Base-by-base conservation (phyloP, 2,113 vertebrate species). In the Pygoscelis adeliae region DNA sequence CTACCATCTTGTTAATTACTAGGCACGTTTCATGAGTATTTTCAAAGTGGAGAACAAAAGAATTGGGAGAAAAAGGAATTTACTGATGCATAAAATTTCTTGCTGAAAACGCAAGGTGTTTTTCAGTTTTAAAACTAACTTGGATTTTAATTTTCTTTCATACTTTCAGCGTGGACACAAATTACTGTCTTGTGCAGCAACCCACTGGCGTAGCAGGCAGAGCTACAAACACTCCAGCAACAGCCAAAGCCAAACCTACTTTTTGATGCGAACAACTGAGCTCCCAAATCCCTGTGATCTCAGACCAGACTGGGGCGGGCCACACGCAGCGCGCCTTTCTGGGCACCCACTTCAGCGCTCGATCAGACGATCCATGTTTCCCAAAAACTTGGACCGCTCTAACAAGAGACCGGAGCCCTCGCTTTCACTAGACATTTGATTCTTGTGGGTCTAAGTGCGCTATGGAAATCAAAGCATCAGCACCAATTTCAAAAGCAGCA, bases 311-410 rank as follows among this genome's bases (percentile, higher is more conserved):
- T 8, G 5, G 63, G 47, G 47, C 63, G 46, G 49, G 44, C 29
- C 34, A 25, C 0, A 0, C 18, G 10, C 17, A 26, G 5, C 10
- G 2, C 27, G 2, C 5, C 38, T 5, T 23, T 26, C 67, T 16
- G 16, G 49, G 32, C 42, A n/a, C 34, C 32, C 14, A 3, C 15
- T 40, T 12, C 3, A 53, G 58, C 2, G 3, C 29, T 78, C 25
- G 0, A 8, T 3, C 49, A 7, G 4, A 27, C 6, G 4, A 1
- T 0, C 3, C 0, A 15, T 18, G 53, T 11, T 46, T 38, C 44
- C 70, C 49, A 55, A 79, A 44, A 23, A 10, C 26, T 2, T 26
- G 40, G 22, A 17, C 4, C 0, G 0, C 76, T 50, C 36, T 20
- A 1, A 25, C 1, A 10, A 50, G 36, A 10, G 16, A 27, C 7